A percentile compares a stretch with the other conserved stretches of the same genome.
Evolutionary conservation across 2,888 invertebrate species (phyloP).

Genomic region (Ornithoptera alexandrae): DNA sequence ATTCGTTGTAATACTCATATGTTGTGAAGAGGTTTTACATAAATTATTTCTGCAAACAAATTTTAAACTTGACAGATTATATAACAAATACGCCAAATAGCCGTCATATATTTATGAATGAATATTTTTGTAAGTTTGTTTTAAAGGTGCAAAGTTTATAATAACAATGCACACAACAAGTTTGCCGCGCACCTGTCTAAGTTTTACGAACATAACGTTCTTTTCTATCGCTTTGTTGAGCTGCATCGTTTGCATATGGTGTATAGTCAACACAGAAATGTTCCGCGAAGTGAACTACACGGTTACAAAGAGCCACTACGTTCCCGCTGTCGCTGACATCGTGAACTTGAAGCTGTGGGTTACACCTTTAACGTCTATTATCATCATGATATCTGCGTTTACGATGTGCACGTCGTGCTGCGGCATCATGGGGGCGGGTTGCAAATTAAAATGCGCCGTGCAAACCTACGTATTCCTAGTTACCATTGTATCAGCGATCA

Average conservation of each 20-base stretch:
- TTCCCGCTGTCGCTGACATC: slow-evolving; percentile 54
- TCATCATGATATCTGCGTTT: slow-evolving; percentile 53
- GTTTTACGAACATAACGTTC: slow-evolving; percentile 63
- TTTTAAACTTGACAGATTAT: background rate
- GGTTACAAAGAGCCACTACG: slow-evolving; percentile 58
- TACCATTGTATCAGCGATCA: slow-evolving; percentile 45
- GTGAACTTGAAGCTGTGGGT: slow-evolving; percentile 61
- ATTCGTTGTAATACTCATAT: background rate
- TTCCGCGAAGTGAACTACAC: slow-evolving; percentile 67
- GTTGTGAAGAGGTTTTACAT: slow-evolving; percentile 12
- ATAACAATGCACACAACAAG: slow-evolving; percentile 60
- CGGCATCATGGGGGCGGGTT: slow-evolving; percentile 66
- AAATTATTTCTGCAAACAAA: background rate
- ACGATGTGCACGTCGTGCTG: slow-evolving; percentile 66
- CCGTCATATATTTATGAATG: background rate
- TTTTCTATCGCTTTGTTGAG: slow-evolving; percentile 52
- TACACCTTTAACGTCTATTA: slow-evolving; percentile 57
- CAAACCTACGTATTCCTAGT: slow-evolving; percentile 65
- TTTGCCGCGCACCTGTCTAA: slow-evolving; percentile 67
- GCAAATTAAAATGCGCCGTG: slow-evolving; percentile 62
- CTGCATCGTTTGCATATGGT: slow-evolving; percentile 62
- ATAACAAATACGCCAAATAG: background rate
- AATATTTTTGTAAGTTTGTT: slow-evolving; percentile 17
- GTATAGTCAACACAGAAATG: slow-evolving; percentile 60
- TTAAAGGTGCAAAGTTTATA: slow-evolving; percentile 3